Percentiles rank a stretch among this genome's conserved stretches.
These are phyloP conservation scores for Tetraodon nigroviridis DNA, from an alignment of 2,113 vertebrate genomes.

Conservation along the genomic window DNA sequence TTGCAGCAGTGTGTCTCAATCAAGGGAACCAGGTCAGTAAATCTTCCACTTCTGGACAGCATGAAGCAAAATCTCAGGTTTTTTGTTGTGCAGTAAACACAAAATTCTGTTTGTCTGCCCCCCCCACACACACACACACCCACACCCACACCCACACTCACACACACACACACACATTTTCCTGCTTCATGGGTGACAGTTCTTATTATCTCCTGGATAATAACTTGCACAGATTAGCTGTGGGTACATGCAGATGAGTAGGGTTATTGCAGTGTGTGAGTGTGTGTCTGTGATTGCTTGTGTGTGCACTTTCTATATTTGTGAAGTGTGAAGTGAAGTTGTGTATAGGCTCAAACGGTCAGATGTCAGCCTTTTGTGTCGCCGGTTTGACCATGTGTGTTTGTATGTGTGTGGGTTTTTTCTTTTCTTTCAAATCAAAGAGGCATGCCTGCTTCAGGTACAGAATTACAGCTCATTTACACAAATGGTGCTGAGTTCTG, in stretches of 20 bases:
- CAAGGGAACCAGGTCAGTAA: conserved; percentile 4
- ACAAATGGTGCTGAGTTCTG: not conserved
- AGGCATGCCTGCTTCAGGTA: conserved; percentile 13
- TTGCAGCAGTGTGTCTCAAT: conserved; percentile 27
- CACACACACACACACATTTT: conserved; percentile 10
- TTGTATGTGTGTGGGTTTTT: conserved; percentile 3
- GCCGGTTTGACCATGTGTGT: not conserved
- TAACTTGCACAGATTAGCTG: conserved; percentile 52
- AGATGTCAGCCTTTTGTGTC: too few relatives aligned
- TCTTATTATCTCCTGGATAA: conserved; percentile 59
- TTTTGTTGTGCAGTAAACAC: conserved; percentile 13
- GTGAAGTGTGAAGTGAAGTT: too few relatives aligned
- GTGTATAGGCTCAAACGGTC: too few relatives aligned
- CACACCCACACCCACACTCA: too few relatives aligned
- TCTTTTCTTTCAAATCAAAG: not conserved
- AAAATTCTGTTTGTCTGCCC: not conserved
- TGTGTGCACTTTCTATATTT: not conserved
- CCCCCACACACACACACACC: not conserved
- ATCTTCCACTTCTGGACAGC: conserved; percentile 34
- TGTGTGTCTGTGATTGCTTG: not conserved
- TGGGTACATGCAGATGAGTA: conserved; percentile 29
- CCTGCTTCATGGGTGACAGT: conserved; percentile 48
- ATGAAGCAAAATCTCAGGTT: conserved; percentile 18
- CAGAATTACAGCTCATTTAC: too few relatives aligned
- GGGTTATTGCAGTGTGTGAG: conserved; percentile 12